phyloP scores from a whole-genome alignment of 2,113 vertebrate genomes.

The Cinclus cinclus region DNA sequence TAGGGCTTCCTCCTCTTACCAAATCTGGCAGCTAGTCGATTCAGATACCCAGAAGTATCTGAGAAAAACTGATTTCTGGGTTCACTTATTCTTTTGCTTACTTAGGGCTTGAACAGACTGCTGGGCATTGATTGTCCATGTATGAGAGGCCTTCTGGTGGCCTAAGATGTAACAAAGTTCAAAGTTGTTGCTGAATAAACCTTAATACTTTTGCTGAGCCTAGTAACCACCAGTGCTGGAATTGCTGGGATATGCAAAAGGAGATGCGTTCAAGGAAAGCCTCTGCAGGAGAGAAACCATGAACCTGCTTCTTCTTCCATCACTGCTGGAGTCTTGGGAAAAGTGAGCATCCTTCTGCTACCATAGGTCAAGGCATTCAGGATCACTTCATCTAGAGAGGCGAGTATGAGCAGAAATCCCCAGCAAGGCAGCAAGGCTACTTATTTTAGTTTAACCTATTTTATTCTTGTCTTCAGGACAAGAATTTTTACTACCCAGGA shows the following conservation, averaged over 20 bases:
- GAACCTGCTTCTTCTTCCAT: not conserved
- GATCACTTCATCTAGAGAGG: not conserved
- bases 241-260: not conserved
- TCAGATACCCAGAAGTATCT: not conserved
- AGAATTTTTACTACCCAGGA: not conserved
- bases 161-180: not conserved
- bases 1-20: not conserved
- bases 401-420: not conserved
- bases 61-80: not conserved
- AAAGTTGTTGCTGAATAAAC: not conserved
- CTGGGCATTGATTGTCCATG: not conserved
- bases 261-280: not conserved
- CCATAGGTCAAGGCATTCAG: not conserved
- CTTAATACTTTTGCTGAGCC: not conserved
- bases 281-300: not conserved
- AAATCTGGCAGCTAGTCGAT: accelerated
- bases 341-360: not conserved
- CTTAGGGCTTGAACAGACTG: not conserved
- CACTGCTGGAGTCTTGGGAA: not conserved
- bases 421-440: not conserved
- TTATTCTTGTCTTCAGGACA: not conserved
- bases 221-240: not conserved
- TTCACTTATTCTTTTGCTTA: not conserved
- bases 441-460: not conserved
- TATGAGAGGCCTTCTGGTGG: not conserved